Evolutionary conservation across 2,113 vertebrate genomes (phyloP).

Genomic region (Notechis scutatus): DNA sequence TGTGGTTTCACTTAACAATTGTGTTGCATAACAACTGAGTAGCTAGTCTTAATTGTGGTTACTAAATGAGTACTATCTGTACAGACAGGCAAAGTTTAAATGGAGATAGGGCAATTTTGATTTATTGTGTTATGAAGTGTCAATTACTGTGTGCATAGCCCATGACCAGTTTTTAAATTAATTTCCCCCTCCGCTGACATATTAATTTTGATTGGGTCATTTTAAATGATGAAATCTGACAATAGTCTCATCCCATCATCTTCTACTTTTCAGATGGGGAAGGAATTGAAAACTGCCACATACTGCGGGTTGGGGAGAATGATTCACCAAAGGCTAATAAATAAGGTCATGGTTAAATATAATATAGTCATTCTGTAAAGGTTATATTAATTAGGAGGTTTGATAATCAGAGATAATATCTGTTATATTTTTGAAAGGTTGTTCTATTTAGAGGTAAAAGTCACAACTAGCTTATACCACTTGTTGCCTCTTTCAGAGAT

Average conservation of each 20-base stretch:
- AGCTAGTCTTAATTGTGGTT: not conserved
- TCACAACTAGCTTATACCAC: not conserved
- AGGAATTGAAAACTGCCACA: not conserved
- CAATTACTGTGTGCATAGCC: constrained; percentile 58
- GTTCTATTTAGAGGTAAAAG: constrained; percentile 21
- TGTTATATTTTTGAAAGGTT: constrained; percentile 4
- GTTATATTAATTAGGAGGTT: constrained; percentile 1
- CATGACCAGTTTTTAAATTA: constrained; percentile 59
- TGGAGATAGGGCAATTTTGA: constrained; percentile 23
- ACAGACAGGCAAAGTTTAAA: not conserved
- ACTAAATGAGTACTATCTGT: not conserved
- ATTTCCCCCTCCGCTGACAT: constrained; percentile 38
- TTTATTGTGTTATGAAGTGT: constrained; percentile 52
- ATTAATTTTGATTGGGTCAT: constrained; percentile 49
- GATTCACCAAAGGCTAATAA: constrained; percentile 33
- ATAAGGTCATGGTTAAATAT: constrained; percentile 19
- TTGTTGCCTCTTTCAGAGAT: not conserved
- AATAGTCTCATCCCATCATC: constrained; percentile 53
- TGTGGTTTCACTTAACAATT: fast-evolving
- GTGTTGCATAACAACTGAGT: not conserved
- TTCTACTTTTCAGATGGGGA: constrained; percentile 22
- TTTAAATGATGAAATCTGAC: constrained; percentile 54
- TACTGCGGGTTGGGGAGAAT: not conserved
- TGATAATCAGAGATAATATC: constrained; percentile 20
- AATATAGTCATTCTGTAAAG: constrained; percentile 22